Evolutionary conservation across 2,888 invertebrate species (phyloP).

Genomic region (Watsonalla binaria): DNA sequence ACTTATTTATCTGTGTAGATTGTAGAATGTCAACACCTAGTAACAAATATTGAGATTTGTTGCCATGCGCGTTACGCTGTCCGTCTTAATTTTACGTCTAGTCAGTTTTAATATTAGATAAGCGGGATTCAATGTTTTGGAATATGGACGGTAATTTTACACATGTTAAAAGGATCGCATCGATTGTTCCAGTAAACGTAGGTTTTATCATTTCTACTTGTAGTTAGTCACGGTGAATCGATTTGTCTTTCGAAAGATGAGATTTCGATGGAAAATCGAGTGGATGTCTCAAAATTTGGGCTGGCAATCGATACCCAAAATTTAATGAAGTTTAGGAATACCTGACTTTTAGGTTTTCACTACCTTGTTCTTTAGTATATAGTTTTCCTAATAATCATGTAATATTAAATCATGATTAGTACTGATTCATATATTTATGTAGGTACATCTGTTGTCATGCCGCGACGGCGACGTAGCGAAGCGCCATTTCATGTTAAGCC

Average conservation of each 20-base stretch:
- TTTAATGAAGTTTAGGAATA: not conserved
- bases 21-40: too few species aligned
- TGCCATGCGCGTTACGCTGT: constrained; percentile 1
- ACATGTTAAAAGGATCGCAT: constrained; percentile 24
- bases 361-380: not conserved
- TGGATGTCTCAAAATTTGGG: not conserved
- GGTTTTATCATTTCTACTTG: constrained; percentile 31
- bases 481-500: constrained; percentile 56
- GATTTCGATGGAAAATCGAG: constrained; percentile 20
- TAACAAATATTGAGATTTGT: constrained; percentile 1
- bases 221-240: constrained; percentile 11
- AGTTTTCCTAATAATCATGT: constrained; percentile 11
- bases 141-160: constrained; percentile 37
- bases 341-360: not conserved
- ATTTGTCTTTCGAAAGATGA: constrained; percentile 25
- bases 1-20: too few species aligned
- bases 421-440: constrained; percentile 33
- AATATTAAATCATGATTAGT: constrained; percentile 28
- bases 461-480: constrained; percentile 30
- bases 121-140: constrained; percentile 43
- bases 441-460: constrained; percentile 22
- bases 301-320: not conserved
- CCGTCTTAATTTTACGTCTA: constrained; percentile 63
- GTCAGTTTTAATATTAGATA: constrained; percentile 62
- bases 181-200: constrained; percentile 33